A percentile compares a stretch with the other conserved stretches of the same genome.
These are phyloP conservation scores for Coenobita brevimanus DNA, from an alignment of 1,140 invertebrate species.

Conservation along the genomic window DNA sequence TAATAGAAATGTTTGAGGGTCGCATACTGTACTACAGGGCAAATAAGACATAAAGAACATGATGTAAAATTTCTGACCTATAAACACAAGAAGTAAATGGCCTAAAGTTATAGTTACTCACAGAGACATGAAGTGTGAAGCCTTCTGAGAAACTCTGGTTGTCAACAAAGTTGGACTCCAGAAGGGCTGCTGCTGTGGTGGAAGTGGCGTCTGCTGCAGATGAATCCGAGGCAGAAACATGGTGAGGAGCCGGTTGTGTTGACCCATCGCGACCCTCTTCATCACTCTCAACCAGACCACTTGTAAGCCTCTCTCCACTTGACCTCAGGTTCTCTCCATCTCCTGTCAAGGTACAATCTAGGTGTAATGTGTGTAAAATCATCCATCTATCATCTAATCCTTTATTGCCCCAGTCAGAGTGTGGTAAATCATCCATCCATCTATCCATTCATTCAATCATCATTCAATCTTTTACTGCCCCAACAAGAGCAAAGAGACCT, in stretches of 20 bases:
- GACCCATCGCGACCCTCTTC: slow-evolving; percentile 22
- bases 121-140: slow-evolving; percentile 48
- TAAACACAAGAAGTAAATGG: no score
- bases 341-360: not conserved
- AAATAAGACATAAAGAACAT: no score
- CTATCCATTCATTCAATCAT: no score
- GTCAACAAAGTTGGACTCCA: slow-evolving; percentile 53
- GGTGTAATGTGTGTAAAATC: no score
- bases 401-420: no score
- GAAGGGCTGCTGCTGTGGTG: slow-evolving; percentile 42
- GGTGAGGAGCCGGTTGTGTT: not conserved
- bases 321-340: not conserved
- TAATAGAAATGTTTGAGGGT: no score
- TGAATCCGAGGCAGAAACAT: not conserved
- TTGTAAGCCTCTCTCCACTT: not conserved
- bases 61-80: no score
- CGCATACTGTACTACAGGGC: no score
- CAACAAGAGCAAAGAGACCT: no score
- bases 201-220: slow-evolving; percentile 8
- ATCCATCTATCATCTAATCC: no score
- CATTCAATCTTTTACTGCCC: no score
- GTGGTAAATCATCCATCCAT: no score
- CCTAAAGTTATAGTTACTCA: slow-evolving; percentile 1
- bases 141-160: slow-evolving; percentile 43
- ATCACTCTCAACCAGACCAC: slow-evolving; percentile 34